Conservation (phyloP, 2,113 vertebrate genomes). For the Dasyurus viverrinus region DNA sequence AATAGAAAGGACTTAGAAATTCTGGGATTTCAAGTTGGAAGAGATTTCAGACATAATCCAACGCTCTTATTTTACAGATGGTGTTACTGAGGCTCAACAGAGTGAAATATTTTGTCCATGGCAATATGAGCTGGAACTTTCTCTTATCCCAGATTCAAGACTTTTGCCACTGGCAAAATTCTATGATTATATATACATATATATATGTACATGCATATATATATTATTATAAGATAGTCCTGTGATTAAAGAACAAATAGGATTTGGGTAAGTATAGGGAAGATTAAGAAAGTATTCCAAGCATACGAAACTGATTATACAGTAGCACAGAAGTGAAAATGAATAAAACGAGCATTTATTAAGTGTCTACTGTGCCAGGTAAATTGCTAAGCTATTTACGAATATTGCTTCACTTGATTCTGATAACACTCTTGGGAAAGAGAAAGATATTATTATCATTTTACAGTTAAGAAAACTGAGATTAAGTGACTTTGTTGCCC, state of each 20-base stretch:
- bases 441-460: background rate
- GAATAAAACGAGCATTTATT: background rate
- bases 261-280: background rate
- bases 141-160: background rate
- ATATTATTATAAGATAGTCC: background rate
- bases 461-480: background rate
- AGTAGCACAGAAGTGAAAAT: background rate
- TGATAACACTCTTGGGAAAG: background rate
- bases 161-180: background rate
- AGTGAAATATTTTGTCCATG: background rate
- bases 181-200: too few relatives aligned
- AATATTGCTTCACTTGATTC: background rate
- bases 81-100: background rate
- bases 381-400: background rate
- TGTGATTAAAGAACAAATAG: too few relatives aligned
- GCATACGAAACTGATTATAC: background rate
- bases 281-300: background rate
- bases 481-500: too few relatives aligned
- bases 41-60: background rate
- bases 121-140: background rate
- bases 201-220: too few relatives aligned
- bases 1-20: background rate
- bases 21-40: background rate
- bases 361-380: background rate
- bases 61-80: background rate